Evolutionary conservation across 2,113 vertebrate genomes (phyloP), one percentile per base, ranked within the genome.

Genomic region (Opisthocomus hoazin): DNA sequence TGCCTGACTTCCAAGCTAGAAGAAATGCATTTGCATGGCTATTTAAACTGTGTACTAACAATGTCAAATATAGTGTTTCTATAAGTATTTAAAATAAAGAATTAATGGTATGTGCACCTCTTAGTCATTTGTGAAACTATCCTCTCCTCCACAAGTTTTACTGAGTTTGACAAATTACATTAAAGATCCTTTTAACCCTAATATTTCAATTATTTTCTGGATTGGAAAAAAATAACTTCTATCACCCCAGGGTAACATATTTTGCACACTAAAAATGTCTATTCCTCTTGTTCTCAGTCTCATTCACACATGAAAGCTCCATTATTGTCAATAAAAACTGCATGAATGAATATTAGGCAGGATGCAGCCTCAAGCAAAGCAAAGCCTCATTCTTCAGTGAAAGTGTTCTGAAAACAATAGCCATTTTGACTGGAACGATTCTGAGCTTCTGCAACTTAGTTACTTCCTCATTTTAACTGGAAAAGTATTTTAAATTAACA

Each of bases 361-460:
- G 92, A 96, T 95, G 91, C 66, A 94, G 96, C 66, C 94, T 74
- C 53, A 70, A 80, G 95, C 66, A 94, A 90, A 95, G 92, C 64
- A 95, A 96, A 96, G 84, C 26, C 80, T 93, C 61, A 93, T 92
- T 94, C 95, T 93, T 82, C 96, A 96, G 92, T 96, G 94, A 96
- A 96, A 96, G 95, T 95, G 89, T 54, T 94, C 70, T 39, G 65
- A 68, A 93, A 94, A 94, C 94, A 95, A 96, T 94, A 65, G 86
- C 81, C 77, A 94, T 95, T 94, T 92, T 85, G 69, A 91, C 57
- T 81, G 17, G 45, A 87, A 84, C 0, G 36, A 87, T 85, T 91
- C 89, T 87, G 74, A 93, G 53, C 77, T 89, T 66, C 89, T 96
- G 57, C 45, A 96, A 57, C 45, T 91, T 61, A 51, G 57, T 51